A percentile compares a stretch with the other conserved stretches of the same genome.
These are phyloP conservation scores for Notoglanidium macrostoma DNA, from an alignment of 2,797 vertebrate genomes.

Conservation along the genomic window DNA sequence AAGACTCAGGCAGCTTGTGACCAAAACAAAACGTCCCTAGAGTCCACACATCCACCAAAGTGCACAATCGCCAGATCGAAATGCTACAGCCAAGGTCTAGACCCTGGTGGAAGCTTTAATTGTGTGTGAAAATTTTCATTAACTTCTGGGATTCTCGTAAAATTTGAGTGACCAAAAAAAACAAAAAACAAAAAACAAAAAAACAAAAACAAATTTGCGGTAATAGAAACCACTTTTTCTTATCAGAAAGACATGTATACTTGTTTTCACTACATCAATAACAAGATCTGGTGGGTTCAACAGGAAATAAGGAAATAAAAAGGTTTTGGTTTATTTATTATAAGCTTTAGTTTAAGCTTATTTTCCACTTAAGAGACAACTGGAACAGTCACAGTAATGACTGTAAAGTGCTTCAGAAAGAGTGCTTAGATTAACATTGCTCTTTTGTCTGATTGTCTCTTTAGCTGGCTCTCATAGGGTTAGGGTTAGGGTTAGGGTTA, in stretches of 20 bases:
- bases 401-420: neutral
- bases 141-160: conserved; percentile 57
- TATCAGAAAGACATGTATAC: neutral
- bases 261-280: neutral
- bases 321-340: too few relatives aligned
- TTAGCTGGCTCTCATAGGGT: neutral
- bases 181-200: conserved; percentile 15
- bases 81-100: conserved; percentile 48
- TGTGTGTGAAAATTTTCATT: conserved; percentile 63
- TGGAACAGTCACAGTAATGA: neutral
- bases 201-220: neutral
- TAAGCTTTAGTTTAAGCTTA: neutral
- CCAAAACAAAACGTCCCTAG: conserved; percentile 57
- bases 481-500: too few relatives aligned
- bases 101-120: conserved; percentile 59
- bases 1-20: conserved; percentile 50
- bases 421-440: neutral
- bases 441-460: neutral
- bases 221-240: neutral
- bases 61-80: conserved; percentile 44
- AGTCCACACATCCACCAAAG: conserved; percentile 45
- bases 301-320: neutral
- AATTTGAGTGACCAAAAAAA: conserved; percentile 47
- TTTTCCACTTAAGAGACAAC: neutral
- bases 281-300: neutral